These are phyloP conservation scores for Drosophila robusta DNA, from an alignment of 2,888 invertebrate genomes.

Conservation along the genomic window DNA sequence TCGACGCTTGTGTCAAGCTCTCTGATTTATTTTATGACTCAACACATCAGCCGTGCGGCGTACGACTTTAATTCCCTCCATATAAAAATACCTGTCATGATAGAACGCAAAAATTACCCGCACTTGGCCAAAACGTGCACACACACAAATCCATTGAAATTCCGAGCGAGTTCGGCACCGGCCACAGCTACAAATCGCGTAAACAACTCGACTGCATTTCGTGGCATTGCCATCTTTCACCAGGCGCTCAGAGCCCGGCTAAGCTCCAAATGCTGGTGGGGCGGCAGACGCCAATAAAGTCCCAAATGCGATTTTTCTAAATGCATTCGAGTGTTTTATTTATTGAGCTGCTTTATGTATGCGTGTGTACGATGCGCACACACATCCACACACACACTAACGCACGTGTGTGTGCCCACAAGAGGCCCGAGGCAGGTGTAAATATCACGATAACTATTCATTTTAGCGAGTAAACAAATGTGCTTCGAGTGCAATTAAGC, in stretches of 20 bases:
- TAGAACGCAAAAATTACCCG: slow-evolving; percentile 67
- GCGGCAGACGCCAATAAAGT: slow-evolving; percentile 47
- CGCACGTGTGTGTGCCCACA: neutral
- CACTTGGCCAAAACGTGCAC: slow-evolving; percentile 45
- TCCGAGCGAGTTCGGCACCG: slow-evolving; percentile 65
- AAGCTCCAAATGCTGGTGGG: slow-evolving; percentile 21
- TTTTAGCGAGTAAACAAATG: slow-evolving; percentile 64
- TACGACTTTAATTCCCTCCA: slow-evolving; percentile 44
- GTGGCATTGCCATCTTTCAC: slow-evolving; percentile 57
- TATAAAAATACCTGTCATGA: slow-evolving; percentile 68
- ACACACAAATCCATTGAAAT: slow-evolving; percentile 64
- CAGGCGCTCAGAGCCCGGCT: slow-evolving; percentile 34
- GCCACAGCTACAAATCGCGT: slow-evolving; percentile 78
- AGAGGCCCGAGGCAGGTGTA: slow-evolving; percentile 34
- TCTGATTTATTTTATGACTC: slow-evolving; percentile 79
- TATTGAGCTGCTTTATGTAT: slow-evolving; percentile 48
- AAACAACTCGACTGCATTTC: slow-evolving; percentile 74
- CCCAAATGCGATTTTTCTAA: slow-evolving; percentile 73
- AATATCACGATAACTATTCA: slow-evolving; percentile 61
- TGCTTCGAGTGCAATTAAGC: slow-evolving; percentile 51
- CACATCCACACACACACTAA: neutral
- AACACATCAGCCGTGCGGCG: slow-evolving; percentile 56
- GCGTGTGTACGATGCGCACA: neutral
- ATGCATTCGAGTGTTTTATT: slow-evolving; percentile 76
- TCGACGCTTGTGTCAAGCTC: slow-evolving; percentile 71